Base-by-base conservation (phyloP, 2,888 invertebrate species). In the Smittia sp. region DNA sequence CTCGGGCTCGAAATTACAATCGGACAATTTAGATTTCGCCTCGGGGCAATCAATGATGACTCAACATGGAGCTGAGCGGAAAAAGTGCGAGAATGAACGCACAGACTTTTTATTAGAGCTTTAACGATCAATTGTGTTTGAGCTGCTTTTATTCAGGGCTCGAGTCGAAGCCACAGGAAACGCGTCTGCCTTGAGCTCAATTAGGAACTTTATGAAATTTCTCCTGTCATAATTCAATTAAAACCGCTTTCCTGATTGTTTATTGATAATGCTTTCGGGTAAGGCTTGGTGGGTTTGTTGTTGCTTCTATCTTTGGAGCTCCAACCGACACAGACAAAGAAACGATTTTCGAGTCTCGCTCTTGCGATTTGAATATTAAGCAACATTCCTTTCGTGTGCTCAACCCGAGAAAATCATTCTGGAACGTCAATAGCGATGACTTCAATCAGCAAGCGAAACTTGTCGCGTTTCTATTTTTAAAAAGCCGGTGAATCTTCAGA, bases 91-190 rank as follows among this genome's bases (percentile, higher is more conserved):
- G 15, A 68, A 68, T 24, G 13, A 68, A 68, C 25, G 25, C 32
- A 65, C 65, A 32, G 13, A 46, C 20, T 58, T 58, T 58, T 58
- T 46, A 46, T 39, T 20, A 32, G 13, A 39, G 18, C 20, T 27
- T 67, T 68, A 68, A 68, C 38, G 68, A 46, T 68, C 68, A 68
- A 68, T 68, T 68, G 68, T 68, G 22, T 58, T 58, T 18, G 58
- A 18, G 46, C n/a, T 15, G 46, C 15, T 2, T n/a, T 46, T 3
- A 13, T 18, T 18, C 18, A 58, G 58, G 58, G 22, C 1, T 20
- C 20, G 22, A 58, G 18, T 7, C 58, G 58, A 58, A 39, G 52
- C 52, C 15, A n/a, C 58, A 58, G 58, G 58, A 58, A 58, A n/a
- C 15, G 9, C 7, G 22, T 22, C 7, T 58, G 7, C 3, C 58